Conservation (phyloP, 2,888 invertebrate species). For the Stramonita haemastoma region DNA sequence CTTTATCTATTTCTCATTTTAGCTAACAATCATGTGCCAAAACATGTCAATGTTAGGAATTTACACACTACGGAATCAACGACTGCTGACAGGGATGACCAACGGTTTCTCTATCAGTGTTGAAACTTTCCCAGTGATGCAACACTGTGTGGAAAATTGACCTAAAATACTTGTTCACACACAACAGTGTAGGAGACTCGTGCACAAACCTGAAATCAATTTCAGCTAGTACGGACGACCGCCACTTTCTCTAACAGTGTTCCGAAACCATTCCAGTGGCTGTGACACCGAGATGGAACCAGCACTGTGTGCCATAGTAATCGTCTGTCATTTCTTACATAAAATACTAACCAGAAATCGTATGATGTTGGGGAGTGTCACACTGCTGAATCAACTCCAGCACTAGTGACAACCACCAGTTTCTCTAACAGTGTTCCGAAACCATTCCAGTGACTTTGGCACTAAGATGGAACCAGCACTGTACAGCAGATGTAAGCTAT, state of each 20-base stretch:
- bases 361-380: not conserved
- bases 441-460: not conserved
- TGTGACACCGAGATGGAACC: not conserved
- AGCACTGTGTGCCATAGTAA: not conserved
- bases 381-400: not conserved
- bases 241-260: not conserved
- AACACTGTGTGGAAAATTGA: too few relatives aligned
- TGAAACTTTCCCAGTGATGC: too few relatives aligned
- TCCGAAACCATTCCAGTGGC: not conserved
- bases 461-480: not conserved
- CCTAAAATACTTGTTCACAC: too few relatives aligned
- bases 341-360: not conserved
- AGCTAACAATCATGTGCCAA: too few relatives aligned
- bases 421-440: not conserved
- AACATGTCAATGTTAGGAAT: not conserved
- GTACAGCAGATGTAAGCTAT: not conserved
- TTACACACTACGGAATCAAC: not conserved
- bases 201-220: not conserved
- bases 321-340: not conserved
- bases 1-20: too few relatives aligned
- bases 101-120: not conserved
- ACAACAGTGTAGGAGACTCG: not conserved
- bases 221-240: not conserved
- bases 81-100: not conserved
- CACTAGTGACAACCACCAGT: not conserved